Base-by-base conservation (phyloP, 1,140 invertebrate species). In the Thaumetopoea pityocampa region DNA sequence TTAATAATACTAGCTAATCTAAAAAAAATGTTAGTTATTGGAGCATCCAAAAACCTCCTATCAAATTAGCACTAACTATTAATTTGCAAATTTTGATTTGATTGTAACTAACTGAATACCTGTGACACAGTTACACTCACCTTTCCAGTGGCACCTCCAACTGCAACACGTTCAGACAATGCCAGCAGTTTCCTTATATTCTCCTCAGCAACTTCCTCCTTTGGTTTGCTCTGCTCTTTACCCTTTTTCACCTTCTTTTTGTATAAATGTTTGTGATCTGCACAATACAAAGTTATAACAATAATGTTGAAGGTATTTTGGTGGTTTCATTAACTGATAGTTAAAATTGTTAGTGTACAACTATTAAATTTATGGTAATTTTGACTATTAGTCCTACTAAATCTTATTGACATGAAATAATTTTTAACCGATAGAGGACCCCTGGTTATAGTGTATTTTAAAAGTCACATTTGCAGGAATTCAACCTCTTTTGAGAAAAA, bases 111-210 rank as follows among this genome's bases (percentile, higher is more conserved):
- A 9, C 11, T 12, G 14, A 14, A 12, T 14, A 9, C n/a, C 11
- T 18, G 15, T 1, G 1, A 16, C 7, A 2, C 0, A 28, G n/a
- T 17, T 32, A 12, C 0, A 48, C 41, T 34, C 33, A 78, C 76
- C 56, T 78, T 70, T 32, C 68, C 42, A 12, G 65, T 57, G 16
- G 76, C 49, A 49, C 41, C 18, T 32, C 41, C 41, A 51, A 80
- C 49, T 19, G 60, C 52, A 46, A 60, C 48, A 23, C 64, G 65
- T 52, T 62, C 44, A 46, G 76, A 70, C 36, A 77, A 41, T 45
- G 64, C 61, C 35, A 83, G 50, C 42, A 86, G 38, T 37, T 86
- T 86, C 42, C 70, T 62, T 2, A 87, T 63, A 57, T 86, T 87
- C 17, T 80, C 66, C 34, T 85, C 65, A 5, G 73, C 40, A 24